These are phyloP conservation scores for Ophioderma brevispina DNA, from an alignment of 35 echinoderm and acorn worm species.

Conservation along the genomic window DNA sequence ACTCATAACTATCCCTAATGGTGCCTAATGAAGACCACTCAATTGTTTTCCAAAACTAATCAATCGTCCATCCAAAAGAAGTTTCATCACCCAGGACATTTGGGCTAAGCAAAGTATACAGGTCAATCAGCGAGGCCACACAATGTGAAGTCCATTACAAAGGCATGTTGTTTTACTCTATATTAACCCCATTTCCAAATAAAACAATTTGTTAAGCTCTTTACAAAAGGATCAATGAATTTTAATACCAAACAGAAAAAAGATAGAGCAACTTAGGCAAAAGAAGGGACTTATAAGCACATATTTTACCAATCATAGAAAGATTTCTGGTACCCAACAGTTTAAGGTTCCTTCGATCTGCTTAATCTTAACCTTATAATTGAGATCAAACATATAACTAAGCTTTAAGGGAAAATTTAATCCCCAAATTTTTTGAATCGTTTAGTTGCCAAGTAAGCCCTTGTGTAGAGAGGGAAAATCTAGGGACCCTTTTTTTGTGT, in stretches of 20 bases:
- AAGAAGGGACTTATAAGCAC: neutral
- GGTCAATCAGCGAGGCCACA: too few relatives aligned
- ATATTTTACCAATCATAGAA: neutral
- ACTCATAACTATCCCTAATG: too few relatives aligned
- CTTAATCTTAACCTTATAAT: neutral
- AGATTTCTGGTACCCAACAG: neutral
- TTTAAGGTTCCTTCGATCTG: neutral
- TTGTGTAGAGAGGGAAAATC: too few relatives aligned
- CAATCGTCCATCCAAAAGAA: too few relatives aligned
- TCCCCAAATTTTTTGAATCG: too few relatives aligned
- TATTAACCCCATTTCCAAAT: constrained; percentile 18
- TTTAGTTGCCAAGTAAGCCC: too few relatives aligned
- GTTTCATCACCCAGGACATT: too few relatives aligned
- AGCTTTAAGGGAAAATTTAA: too few relatives aligned
- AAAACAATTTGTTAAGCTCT: constrained; percentile 2
- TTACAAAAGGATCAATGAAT: neutral
- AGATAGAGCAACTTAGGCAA: constrained; percentile 10
- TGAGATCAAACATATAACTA: too few relatives aligned
- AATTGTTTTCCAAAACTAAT: too few relatives aligned
- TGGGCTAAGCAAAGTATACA: too few relatives aligned
- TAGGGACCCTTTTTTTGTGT: neutral
- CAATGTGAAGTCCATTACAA: neutral
- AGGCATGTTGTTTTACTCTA: neutral
- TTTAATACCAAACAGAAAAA: constrained; percentile 8
- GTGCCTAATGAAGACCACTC: too few relatives aligned